Percentiles rank a stretch among this genome's conserved stretches.
These are phyloP conservation scores for Scaeva pyrastri DNA, from an alignment of 2,888 invertebrate species.

Conservation along the genomic window DNA sequence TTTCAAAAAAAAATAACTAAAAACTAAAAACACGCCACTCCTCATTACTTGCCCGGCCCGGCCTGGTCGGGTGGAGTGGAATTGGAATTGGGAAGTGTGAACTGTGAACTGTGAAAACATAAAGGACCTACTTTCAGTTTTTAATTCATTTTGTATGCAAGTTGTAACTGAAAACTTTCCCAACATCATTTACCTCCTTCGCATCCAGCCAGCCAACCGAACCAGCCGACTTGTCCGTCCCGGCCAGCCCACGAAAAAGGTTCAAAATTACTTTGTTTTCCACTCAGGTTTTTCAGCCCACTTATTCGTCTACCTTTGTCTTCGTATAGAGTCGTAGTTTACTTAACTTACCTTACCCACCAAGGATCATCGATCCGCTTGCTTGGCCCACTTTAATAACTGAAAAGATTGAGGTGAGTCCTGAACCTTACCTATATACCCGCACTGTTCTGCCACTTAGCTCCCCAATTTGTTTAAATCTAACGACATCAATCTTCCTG, in stretches of 20 bases:
- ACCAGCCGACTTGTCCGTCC: too few relatives aligned
- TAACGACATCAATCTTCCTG: slow-evolving; percentile 67
- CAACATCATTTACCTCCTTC: slow-evolving; percentile 39
- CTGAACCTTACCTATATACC: background rate
- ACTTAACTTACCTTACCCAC: slow-evolving; percentile 22
- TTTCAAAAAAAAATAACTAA: background rate
- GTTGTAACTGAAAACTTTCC: slow-evolving; percentile 64
- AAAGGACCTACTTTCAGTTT: slow-evolving; percentile 42
- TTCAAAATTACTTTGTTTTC: slow-evolving; percentile 61
- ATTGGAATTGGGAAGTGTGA: too few relatives aligned
- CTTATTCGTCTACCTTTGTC: background rate
- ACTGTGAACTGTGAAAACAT: slow-evolving; percentile 29
- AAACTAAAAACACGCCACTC: too few relatives aligned
- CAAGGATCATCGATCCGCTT: slow-evolving; percentile 60
- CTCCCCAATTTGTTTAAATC: slow-evolving; percentile 46
- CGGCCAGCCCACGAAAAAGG: slow-evolving; percentile 38
- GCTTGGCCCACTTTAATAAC: slow-evolving; percentile 55
- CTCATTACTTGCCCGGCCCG: background rate
- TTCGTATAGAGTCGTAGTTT: background rate
- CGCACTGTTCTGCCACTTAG: slow-evolving; percentile 27
- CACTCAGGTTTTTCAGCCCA: slow-evolving; percentile 20
- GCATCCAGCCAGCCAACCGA: background rate
- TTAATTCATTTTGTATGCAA: slow-evolving; percentile 70
- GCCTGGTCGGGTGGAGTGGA: background rate
- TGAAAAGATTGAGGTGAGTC: slow-evolving; percentile 62